Evolutionary conservation across 2,113 vertebrate species (phyloP), one percentile per base, ranked within the genome.

Genomic region (Ramphastos sulfuratus): DNA sequence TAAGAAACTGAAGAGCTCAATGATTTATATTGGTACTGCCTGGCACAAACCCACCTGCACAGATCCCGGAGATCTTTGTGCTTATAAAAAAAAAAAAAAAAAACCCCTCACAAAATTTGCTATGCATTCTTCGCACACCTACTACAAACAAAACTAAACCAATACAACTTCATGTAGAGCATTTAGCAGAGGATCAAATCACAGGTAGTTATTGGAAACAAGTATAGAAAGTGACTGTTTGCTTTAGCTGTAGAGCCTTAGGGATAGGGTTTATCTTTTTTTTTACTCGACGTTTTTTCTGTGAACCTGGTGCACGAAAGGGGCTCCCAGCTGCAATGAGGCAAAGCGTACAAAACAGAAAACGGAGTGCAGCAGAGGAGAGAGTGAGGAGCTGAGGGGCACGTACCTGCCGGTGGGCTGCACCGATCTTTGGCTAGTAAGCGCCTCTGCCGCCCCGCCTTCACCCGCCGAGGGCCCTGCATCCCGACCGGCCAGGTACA

Each of bases 141-240:
- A 2, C 23, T 58, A 21, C 42, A 37, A 12, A 58, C 31, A 25
- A 63, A 69, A 24, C 17, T 33, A 9, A 44, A 35, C 21, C 7
- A 20, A 42, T 17, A 6, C 10, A 55, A n/a, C 55, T 85, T 60
- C 48, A 6, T 9, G 37, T 25, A 25, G 46, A 37, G 39, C n/a
- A 10, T n/a, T 55, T 28, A 37, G 59, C 30, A 56, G 72, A 65
- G 71, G 11, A 55, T 46, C 15, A 80, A 48, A 63, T 25, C 25
- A 7, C 85, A 28, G 63, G 44, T 0, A 9, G 50, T 30, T 23
- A 35, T 8, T 46, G 3, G 13, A 85, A 48, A 17, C 52, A 20
- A 18, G 18, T 2, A 20, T 2, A 13, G 9, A n/a, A 50, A 35
- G 1, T 3, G 54, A 9, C 35, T 1, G 12, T 14, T 6, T 35